These are phyloP conservation scores for Bolborhynchus lineola DNA, from an alignment of 2,113 vertebrate species.

Conservation along the genomic window DNA sequence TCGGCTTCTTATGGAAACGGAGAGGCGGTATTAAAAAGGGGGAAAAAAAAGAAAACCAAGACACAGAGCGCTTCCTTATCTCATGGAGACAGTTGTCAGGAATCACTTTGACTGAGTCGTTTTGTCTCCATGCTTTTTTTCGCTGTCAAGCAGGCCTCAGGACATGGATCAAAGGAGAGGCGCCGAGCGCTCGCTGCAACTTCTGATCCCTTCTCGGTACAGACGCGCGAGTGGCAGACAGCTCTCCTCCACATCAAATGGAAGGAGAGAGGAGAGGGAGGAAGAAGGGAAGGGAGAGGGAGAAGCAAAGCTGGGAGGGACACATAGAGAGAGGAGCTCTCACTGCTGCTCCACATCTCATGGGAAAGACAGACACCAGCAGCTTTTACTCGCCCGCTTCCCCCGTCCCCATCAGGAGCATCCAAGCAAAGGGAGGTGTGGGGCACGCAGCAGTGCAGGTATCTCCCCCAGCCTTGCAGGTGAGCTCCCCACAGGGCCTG, in stretches of 20 bases:
- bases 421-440: neutral
- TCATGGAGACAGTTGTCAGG: slow-evolving; percentile 98
- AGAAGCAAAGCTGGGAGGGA: neutral
- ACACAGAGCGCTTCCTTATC: slow-evolving; percentile 87
- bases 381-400: neutral
- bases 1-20: slow-evolving; percentile 80
- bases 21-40: slow-evolving; percentile 76
- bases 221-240: slow-evolving; percentile 76
- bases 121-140: slow-evolving; percentile 87
- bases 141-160: slow-evolving; percentile 93
- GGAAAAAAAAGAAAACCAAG: slow-evolving; percentile 65
- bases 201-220: slow-evolving; percentile 86
- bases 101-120: slow-evolving; percentile 96
- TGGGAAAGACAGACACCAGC: neutral
- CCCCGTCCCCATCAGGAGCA: fast-evolving
- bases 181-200: slow-evolving; percentile 82
- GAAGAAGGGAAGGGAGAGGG: neutral
- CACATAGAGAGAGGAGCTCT: neutral
- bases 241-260: slow-evolving; percentile 83
- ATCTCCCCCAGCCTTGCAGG: neutral
- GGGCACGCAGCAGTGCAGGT: neutral
- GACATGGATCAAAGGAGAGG: slow-evolving; percentile 98
- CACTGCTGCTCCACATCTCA: neutral
- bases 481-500: neutral
- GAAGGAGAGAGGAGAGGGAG: slow-evolving; percentile 5